Percentiles rank a stretch among this genome's conserved stretches.
These are phyloP conservation scores for Gonatopus flavifemur DNA, from an alignment of 1,140 invertebrate genomes.

Conservation along the genomic window DNA sequence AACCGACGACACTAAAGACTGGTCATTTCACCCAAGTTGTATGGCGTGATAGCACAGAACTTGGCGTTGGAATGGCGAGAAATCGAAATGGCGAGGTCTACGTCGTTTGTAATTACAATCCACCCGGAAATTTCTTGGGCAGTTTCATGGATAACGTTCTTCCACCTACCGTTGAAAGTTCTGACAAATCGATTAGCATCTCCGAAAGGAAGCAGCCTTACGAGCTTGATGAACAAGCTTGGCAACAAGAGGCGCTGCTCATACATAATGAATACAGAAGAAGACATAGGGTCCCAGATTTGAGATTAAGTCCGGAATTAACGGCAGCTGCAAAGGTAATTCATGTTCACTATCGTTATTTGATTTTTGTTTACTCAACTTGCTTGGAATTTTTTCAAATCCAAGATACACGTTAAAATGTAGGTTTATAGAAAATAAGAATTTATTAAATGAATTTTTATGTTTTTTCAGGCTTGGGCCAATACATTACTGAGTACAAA, in stretches of 20 bases:
- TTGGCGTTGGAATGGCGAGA: conserved; percentile 77
- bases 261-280: conserved; percentile 78
- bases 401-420: too few species aligned
- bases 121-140: conserved; percentile 82
- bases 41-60: conserved; percentile 74
- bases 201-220: conserved; percentile 23
- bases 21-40: conserved; percentile 77
- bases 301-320: conserved; percentile 65
- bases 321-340: conserved; percentile 60
- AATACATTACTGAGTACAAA: conserved; percentile 71
- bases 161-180: conserved; percentile 53
- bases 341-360: not conserved
- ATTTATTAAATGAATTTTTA: not conserved
- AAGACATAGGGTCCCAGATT: conserved; percentile 69
- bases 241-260: conserved; percentile 66
- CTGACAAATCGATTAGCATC: conserved; percentile 36
- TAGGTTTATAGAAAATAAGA: not conserved
- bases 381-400: not conserved
- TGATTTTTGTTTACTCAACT: not conserved
- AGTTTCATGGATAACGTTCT: conserved; percentile 76
- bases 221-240: conserved; percentile 52
- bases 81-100: conserved; percentile 72
- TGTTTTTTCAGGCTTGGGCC: conserved; percentile 66
- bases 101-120: conserved; percentile 85
- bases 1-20: conserved; percentile 68